Percentiles rank a stretch among this genome's conserved stretches.
Conservation (phyloP, 2,888 invertebrate genomes). For the Catotricha subobsoleta region DNA sequence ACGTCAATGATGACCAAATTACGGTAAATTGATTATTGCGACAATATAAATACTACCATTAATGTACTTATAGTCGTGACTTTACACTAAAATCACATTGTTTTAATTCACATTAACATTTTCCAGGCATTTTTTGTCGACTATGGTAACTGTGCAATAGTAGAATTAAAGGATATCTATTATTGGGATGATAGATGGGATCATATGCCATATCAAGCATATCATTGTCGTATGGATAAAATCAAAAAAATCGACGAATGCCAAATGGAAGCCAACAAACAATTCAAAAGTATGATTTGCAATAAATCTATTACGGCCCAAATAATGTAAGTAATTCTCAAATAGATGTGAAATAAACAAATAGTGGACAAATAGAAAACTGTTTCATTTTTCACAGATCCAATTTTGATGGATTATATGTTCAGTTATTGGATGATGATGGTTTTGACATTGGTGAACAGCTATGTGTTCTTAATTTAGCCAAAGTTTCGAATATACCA, state of each 20-base stretch:
- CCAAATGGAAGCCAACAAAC: background rate
- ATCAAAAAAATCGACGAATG: background rate
- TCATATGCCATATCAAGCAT: conserved; percentile 22
- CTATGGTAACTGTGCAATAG: conserved; percentile 22
- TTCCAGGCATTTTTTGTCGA: conserved; percentile 24
- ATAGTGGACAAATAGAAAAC: background rate
- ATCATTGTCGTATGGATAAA: conserved; percentile 11
- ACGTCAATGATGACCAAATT: conserved; percentile 8
- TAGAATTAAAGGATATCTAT: conserved; percentile 16
- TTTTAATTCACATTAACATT: conserved; percentile 5
- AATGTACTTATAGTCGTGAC: background rate
- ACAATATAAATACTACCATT: background rate
- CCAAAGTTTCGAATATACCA: background rate
- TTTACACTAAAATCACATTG: conserved; percentile 7
- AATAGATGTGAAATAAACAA: background rate
- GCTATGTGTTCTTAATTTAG: background rate
- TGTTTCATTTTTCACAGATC: background rate
- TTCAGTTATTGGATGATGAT: background rate
- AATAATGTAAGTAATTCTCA: conserved; percentile 2
- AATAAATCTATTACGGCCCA: background rate
- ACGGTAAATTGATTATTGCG: background rate
- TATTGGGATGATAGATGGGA: conserved; percentile 16
- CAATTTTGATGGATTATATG: background rate
- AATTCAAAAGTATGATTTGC: background rate
- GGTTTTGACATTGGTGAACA: conserved; percentile 3